Percentiles rank a stretch among this genome's conserved stretches.
Evolutionary conservation across 2,888 invertebrate species (phyloP).

Genomic region (Uropetala carovei): DNA sequence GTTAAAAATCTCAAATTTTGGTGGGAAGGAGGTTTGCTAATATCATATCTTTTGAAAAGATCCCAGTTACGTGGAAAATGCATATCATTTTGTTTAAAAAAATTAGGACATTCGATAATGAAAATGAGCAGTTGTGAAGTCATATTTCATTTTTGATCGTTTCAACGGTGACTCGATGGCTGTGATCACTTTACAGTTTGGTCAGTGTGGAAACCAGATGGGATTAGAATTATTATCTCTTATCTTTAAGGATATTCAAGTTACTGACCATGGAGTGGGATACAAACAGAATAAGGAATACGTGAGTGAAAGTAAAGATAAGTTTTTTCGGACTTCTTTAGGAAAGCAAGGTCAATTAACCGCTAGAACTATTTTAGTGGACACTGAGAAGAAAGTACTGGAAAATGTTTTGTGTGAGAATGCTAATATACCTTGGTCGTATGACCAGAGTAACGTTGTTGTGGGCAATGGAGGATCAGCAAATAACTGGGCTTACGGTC

Average conservation of each 20-base stretch:
- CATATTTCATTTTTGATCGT: not conserved
- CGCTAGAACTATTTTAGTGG: conserved; percentile 76
- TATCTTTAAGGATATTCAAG: conserved; percentile 39
- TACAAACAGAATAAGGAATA: conserved; percentile 12
- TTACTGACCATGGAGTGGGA: conserved; percentile 24
- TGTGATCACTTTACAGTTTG: conserved; percentile 41
- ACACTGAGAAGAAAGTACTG: conserved; percentile 77
- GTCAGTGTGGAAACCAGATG: conserved; percentile 54
- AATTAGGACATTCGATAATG: too few species aligned
- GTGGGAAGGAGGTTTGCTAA: too few species aligned
- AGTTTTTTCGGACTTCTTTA: conserved; percentile 35
- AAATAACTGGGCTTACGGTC: conserved; percentile 79
- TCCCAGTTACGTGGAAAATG: too few species aligned
- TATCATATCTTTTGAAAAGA: too few species aligned
- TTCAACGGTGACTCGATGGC: not conserved
- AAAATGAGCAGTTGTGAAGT: too few species aligned
- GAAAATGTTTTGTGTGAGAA: conserved; percentile 71
- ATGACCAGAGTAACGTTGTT: conserved; percentile 74
- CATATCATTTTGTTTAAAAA: too few species aligned
- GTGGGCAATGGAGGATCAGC: conserved; percentile 76
- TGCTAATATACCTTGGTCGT: conserved; percentile 71
- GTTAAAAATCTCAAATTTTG: too few species aligned
- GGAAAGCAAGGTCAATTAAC: conserved; percentile 72
- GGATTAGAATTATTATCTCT: conserved; percentile 34
- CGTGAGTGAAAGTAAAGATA: not conserved